phyloP scores from a whole-genome alignment of 2,797 vertebrate genomes.

The Smutsia temminckii region DNA sequence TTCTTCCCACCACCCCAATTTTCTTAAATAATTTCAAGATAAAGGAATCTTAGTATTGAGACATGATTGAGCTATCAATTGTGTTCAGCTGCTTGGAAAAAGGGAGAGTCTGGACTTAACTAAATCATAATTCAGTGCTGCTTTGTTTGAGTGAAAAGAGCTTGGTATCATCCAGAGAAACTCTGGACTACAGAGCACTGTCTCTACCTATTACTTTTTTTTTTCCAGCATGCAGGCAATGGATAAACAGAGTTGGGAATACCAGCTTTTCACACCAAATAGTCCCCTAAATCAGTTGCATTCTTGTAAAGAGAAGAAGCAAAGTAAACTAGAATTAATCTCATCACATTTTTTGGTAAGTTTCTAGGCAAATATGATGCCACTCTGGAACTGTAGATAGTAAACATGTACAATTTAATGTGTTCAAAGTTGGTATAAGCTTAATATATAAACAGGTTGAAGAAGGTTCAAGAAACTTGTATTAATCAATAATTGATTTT shows the following conservation, averaged over 20 bases:
- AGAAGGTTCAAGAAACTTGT: background rate
- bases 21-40: conserved; percentile 6
- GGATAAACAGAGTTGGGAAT: background rate
- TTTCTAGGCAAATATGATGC: background rate
- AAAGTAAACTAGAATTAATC: background rate
- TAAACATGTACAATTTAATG: background rate
- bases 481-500: background rate
- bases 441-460: background rate
- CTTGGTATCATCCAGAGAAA: background rate
- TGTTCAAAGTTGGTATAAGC: background rate
- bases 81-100: background rate
- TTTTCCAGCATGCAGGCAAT: background rate
- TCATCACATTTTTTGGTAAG: background rate
- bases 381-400: background rate
- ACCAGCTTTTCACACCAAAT: background rate
- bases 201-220: background rate
- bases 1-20: background rate
- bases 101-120: background rate
- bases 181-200: background rate
- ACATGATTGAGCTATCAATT: background rate
- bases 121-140: background rate
- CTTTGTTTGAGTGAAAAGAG: background rate
- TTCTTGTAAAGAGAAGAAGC: background rate
- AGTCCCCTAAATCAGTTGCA: background rate
- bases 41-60: background rate